Conservation (phyloP, 2,888 invertebrate genomes). For the Cantharis flavilabris region DNA sequence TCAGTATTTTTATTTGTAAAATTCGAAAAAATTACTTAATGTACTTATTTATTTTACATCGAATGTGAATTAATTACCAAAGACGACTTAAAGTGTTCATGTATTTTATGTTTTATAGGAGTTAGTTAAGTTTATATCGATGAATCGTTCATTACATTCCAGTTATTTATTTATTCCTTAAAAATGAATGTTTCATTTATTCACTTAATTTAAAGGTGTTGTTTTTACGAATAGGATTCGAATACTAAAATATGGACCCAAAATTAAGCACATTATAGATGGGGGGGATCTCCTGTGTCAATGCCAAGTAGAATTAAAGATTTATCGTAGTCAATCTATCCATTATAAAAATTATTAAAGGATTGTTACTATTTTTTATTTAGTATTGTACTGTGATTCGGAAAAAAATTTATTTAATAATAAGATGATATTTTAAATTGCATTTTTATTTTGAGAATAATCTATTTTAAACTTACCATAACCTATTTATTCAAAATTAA, state of each 20-base stretch:
- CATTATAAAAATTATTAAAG: background rate
- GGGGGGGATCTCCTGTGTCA: background rate
- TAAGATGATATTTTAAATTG: background rate
- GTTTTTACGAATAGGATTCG: background rate
- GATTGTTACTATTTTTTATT: background rate
- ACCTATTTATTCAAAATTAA: no score
- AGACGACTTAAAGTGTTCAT: constrained; percentile 2
- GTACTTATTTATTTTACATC: constrained; percentile 4
- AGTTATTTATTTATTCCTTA: background rate
- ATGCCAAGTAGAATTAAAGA: background rate
- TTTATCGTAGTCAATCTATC: background rate
- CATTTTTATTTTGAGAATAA: background rate
- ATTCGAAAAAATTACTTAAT: background rate
- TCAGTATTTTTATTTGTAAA: background rate
- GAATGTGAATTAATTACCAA: constrained; percentile 1
- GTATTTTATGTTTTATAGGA: background rate
- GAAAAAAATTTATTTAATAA: background rate
- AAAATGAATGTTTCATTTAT: background rate
- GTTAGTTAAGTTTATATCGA: background rate
- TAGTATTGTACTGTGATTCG: background rate
- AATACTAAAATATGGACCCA: background rate
- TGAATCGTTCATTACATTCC: constrained; percentile 6
- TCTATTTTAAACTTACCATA: no score
- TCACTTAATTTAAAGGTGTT: background rate
- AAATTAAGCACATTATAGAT: background rate